Base-by-base conservation (phyloP, 2,113 vertebrate species). In the Xiphophorus maculatus region DNA sequence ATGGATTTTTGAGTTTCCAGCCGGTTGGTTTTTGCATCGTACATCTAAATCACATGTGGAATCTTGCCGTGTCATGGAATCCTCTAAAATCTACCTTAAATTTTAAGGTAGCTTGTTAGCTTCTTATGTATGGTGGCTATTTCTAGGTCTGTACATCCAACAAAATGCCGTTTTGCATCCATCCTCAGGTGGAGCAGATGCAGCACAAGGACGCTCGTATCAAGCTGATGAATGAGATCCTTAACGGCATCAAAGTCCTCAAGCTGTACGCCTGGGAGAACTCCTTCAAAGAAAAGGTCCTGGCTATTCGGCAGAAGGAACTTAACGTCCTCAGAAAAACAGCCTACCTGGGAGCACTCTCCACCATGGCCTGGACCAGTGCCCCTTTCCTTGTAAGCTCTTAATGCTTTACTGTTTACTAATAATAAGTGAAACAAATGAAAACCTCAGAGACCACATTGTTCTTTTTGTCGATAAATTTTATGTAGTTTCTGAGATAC, bases 261-360 rank as follows among this genome's bases (percentile, higher is more conserved):
- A 99, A 99, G 94, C 94, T 99, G 17, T 99, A 99, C 0, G 97
- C 98, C 30, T 99, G 98, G 98, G 98, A 99, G 3, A 93, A 90
- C 10, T 98, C 96, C 0, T 99, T 99, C 83, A 85, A 91, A 64
- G 88, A 95, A 12, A 96, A 97, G 82, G 93, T 99, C 2, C 80
- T 96, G 70, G 91, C 93, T 37, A 97, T 99, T 29, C 90, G 98
- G 0, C 91, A 94, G 88, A 93, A 94, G 0, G 98, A 99, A 89
- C 96, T 99, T 30, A 88, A 40, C 1, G 92, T 97, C 28, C 88
- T 99, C 66, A 94, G 93, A 8, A 96, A 95, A 81, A 88, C 93
- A 0, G 94, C 96, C 17, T 97, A 96, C 78, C 95, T 99, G 60
- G 95, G 95, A 8, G 95, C 97, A 0, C 15, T 96, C 35, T 96